phyloP scores from a whole-genome alignment of 1,140 invertebrate species.

The Papilio polyxenes region DNA sequence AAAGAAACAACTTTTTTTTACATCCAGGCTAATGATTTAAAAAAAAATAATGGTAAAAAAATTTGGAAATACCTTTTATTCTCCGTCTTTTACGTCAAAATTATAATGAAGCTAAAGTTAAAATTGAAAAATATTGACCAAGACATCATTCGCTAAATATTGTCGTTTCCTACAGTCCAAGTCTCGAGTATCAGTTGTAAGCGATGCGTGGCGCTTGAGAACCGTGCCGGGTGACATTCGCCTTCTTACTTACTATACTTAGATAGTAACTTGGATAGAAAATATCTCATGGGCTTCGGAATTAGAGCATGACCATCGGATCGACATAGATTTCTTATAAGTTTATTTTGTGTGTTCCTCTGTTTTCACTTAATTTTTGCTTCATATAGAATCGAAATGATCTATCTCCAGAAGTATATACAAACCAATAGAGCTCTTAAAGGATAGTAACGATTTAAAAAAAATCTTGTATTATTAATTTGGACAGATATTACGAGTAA shows the following conservation, averaged over 20 bases:
- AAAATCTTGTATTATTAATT: background rate
- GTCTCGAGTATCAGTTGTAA: constrained; percentile 42
- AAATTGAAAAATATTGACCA: background rate
- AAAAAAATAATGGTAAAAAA: no score
- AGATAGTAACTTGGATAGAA: constrained; percentile 23
- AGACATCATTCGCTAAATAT: background rate
- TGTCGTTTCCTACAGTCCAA: background rate
- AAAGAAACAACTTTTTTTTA: no score
- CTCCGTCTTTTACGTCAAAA: no score
- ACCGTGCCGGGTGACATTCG: constrained; percentile 53
- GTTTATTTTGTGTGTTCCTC: background rate
- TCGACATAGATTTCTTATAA: constrained; percentile 16
- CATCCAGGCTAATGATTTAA: no score
- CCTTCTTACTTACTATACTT: constrained; percentile 34
- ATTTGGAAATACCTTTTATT: no score
- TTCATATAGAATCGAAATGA: background rate
- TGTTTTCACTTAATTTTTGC: background rate
- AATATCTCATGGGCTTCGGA: constrained; percentile 38
- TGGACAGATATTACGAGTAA: background rate
- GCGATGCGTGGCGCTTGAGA: constrained; percentile 60
- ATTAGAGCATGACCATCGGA: constrained; percentile 54
- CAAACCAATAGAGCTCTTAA: background rate
- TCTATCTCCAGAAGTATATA: background rate
- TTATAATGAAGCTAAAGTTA: no score
- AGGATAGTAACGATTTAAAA: background rate